Evolutionary conservation across 1,140 invertebrate species (phyloP), one percentile per base, ranked within the genome.

Genomic region (Euwallacea fornicatus): DNA sequence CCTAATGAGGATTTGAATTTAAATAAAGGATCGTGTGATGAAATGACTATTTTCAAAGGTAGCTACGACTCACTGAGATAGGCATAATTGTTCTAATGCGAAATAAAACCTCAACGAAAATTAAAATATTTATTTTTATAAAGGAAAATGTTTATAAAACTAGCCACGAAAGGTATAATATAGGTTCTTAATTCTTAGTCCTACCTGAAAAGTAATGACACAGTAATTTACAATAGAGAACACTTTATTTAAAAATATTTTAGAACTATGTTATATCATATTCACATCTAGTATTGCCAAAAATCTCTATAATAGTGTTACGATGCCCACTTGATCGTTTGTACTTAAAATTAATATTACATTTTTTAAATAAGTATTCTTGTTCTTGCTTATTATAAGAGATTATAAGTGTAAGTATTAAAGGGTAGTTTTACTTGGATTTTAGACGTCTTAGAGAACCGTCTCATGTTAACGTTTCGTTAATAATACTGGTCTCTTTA

Each of bases 281-380:
- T 69, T 44, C 67, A 69, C 67, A 69, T 47, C 67, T 69, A 71
- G 61, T 71, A 71, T 71, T 71, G 69, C 69, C 69, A 71, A 64
- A 62, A 71, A 62, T 55, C 15, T 71, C 62, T 65, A 71, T 15
- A 71, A 59, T 64, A 59, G 43, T 56, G 54, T 69, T 33, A 33
- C 21, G 21, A 71, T 71, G 65, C 47, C 64, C 16, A 64, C 42
- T 64, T 71, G 6, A 64, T 71, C 44, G 53, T 71, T 71, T 71
- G 69, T 71, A 71, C 69, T 71, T 64, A 71, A 9, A 58, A 33
- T 33, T 33, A 33, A 11, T 46, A 65, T 53, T 65, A 47, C 13
- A 13, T n/a, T 58, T 58, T 58, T 33, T 7, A 43, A 62, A 62
- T 42, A 62, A 62, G n/a, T 42, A 42, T n/a, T 13, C 7, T 62